Evolutionary conservation across 2,113 vertebrate genomes (phyloP), one percentile per base, ranked within the genome.

Genomic region (Paralichthys olivaceus): DNA sequence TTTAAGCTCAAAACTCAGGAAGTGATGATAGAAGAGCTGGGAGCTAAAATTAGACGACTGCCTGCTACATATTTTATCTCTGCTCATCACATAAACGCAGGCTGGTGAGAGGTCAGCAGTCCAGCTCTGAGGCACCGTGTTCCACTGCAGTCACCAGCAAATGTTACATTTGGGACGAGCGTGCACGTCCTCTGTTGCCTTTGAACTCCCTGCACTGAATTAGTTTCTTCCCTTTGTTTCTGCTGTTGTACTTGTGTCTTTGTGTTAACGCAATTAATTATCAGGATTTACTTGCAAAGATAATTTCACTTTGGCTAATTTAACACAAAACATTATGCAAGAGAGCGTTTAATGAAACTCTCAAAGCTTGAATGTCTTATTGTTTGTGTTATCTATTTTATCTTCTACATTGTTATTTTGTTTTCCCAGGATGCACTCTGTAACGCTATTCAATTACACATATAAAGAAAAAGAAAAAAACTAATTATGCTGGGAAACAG

Each of bases 11-110:
- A 80, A 88, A 89, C 75, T 83, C 87, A 47, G 80, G 89, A 92
- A 88, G 89, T 90, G 90, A 90, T 93, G 90, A 92, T 90, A 84
- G 84, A 92, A 43, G 86, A 90, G 80, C 55, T 8, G n/a, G 47
- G 37, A 68, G 79, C 88, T 92, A 91, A 90, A 91, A 88, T 92
- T 92, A 90, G 89, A 81, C 6, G 59, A 63, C 85, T 51, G 72
- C 79, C 85, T 91, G 6, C 81, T 93, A 86, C 91, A 93, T 93
- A 90, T 92, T 93, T 92, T 88, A 92, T 92, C 61, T 67, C 47
- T 25, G 57, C 77, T 89, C 86, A 85, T 90, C 90, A 76, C 70
- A 75, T 67, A 71, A 53, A 80, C 72, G 58, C 67, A 51, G 51
- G 81, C 56, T 37, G 61, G 72, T 54, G 81, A 73, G 83, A 87